Evolutionary conservation across 2,113 vertebrate species (phyloP), one percentile per base, ranked within the genome.

Genomic region (Mastomys coucha): DNA sequence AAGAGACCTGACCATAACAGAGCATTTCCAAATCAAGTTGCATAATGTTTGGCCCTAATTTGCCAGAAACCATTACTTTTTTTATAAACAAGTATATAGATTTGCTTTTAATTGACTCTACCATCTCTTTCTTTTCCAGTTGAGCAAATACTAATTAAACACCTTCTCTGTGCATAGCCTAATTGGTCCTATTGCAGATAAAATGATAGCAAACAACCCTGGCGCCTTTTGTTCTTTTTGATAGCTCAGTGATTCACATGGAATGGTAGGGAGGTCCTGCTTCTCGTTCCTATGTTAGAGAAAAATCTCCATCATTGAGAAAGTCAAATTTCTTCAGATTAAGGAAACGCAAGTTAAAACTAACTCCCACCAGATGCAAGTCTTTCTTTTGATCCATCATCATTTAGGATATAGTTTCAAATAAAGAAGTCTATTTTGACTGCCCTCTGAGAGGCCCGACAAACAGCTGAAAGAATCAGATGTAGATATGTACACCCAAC

Each of bases 71-170:
- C 12, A 94, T n/a, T 65, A 26, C 42, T 87, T 95, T n/a, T n/a
- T 96, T 90, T 33, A 36, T 58, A 94, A 93, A 81, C n/a, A 86
- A 93, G 19, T 17, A 58, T 73, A 78, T 10, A 90, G 19, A 82
- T 94, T 42, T 88, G 31, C 81, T 73, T 96, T 95, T 90, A 94
- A 73, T 90, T 93, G 63, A 39, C 77, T 95, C 89, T 90, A 84
- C 31, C 63, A 63, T 88, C 75, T 96, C 51, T 89, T 91, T 88
- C 19, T 73, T 93, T 95, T 93, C 86, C 80, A 92, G 22, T 92
- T 95, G 76, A 96, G 56, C 24, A 88, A 95, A 80, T 65, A 78
- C 33, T 92, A 90, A 78, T 89, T 89, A 96, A 95, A 92, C 93
- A 60, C 28, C n/a, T 84, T 89, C 85, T 63, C 24, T 84, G 2